phyloP scores from a whole-genome alignment of 2,797 vertebrate genomes.

The Morelia viridis region DNA sequence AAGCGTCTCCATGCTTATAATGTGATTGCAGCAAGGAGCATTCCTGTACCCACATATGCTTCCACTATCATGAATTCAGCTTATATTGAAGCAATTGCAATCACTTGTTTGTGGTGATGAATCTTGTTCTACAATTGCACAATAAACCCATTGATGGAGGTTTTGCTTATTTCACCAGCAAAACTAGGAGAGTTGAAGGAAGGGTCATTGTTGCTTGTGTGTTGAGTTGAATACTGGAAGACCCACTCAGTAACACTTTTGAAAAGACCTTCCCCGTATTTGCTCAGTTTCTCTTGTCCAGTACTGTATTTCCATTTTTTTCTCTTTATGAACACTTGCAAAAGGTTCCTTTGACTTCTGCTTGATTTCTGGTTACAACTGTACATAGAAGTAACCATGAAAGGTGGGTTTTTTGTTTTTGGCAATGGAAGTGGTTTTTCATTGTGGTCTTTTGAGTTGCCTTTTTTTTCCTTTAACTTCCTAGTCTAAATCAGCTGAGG shows the following conservation, averaged over 20 bases:
- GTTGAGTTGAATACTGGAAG: neutral
- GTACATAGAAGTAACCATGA: neutral
- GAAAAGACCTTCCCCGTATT: neutral
- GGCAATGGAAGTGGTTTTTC: neutral
- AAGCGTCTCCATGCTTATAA: neutral
- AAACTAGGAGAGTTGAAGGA: neutral
- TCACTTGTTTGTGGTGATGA: neutral
- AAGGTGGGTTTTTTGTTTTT: neutral
- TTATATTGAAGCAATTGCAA: neutral
- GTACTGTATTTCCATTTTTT: neutral
- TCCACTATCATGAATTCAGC: neutral
- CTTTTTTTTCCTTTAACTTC: neutral
- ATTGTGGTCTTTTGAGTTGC: neutral
- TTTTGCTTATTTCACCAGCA: neutral
- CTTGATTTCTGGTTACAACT: neutral
- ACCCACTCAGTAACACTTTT: neutral
- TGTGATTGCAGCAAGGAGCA: neutral
- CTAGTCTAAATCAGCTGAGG: neutral
- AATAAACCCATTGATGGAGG: neutral
- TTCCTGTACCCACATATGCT: neutral
- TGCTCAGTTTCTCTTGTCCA: neutral
- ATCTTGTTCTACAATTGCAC: neutral
- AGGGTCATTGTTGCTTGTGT: neutral
- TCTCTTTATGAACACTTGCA: neutral
- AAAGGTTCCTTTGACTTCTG: neutral